Conservation (phyloP, 2,888 invertebrate genomes). For the Kryphioiulus occultus region DNA sequence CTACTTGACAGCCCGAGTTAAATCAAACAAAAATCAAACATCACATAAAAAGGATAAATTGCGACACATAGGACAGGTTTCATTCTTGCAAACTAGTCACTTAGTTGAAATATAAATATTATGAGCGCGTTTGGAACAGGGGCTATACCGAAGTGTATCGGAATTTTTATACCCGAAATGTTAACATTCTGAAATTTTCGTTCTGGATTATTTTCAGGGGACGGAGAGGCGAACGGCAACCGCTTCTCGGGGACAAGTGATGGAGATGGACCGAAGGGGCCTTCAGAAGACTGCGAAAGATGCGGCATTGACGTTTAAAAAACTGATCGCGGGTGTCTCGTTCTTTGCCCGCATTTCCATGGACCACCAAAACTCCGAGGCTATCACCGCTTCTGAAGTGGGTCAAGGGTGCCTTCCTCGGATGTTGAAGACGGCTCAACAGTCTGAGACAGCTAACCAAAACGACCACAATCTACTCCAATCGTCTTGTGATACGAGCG, state of each 20-base stretch:
- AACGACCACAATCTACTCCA: background rate
- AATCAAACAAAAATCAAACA: too few relatives aligned
- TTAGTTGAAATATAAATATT: too few relatives aligned
- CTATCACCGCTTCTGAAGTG: background rate
- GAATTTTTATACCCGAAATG: background rate
- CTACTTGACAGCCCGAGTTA: too few relatives aligned
- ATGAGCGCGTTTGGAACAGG: too few relatives aligned
- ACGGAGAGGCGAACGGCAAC: conserved; percentile 26
- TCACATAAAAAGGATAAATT: too few relatives aligned
- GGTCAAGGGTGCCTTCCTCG: background rate
- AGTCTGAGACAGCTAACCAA: background rate
- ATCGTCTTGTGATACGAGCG: background rate
- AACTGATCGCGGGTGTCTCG: background rate
- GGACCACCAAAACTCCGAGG: background rate
- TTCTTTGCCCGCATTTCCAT: background rate
- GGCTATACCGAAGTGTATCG: background rate
- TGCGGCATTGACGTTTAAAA: background rate
- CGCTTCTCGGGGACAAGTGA: conserved; percentile 28
- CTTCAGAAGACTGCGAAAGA: background rate
- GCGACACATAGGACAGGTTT: too few relatives aligned
- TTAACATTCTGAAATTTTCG: background rate
- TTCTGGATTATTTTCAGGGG: background rate
- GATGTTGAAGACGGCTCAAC: background rate
- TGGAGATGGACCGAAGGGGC: background rate
- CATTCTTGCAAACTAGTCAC: too few relatives aligned